Base-by-base conservation (phyloP, 2,888 invertebrate species). In the Yponomeuta malinellus region DNA sequence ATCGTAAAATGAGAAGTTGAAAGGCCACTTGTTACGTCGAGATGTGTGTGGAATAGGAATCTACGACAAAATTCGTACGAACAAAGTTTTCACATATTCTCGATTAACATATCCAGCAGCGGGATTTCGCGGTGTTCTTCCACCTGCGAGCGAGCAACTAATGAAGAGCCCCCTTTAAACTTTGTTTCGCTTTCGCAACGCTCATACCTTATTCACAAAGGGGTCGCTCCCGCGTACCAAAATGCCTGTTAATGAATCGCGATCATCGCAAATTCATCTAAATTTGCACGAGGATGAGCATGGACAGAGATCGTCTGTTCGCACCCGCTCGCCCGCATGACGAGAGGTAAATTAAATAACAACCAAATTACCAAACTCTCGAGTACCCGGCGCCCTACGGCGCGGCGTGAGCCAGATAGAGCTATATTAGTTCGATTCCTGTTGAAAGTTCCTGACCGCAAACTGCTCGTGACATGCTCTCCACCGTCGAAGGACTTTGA, bases 321-420 rank as follows among this genome's bases (percentile, higher is more conserved):
- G 9, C 64, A 31, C 81, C 81, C 82, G 81, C 78, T 81, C 81
- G 81, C 86, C 87, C 87, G 87, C 85, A 87, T 87, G 83, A 84
- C 85, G 84, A 86, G 85, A 87, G 86, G 83, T 85, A 86, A 90
- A 89, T 90, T 88, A 89, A 90, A 90, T 89, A 90, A 86, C 84
- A 88, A 84, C 82, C 78, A 85, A 88, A 87, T 84, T 88, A 84
- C 82, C 78, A 85, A 88, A 87, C 84, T 88, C 63, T 64, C 65
- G 67, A 69, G 37, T 63, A 37, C 31, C 64, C 29, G 48, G 48
- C 23, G 65, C 78, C 74, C 74, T 78, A 78, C 78, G 74, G 72
- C 76, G 76, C 73, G 77, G 76, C 78, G 77, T 74, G 75, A 79
- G 76, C 73, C 79, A 74, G 76, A 75, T 76, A 77, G 78, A 77